These are phyloP conservation scores for Gallinago paraguaiae DNA, from an alignment of 2,113 vertebrate species.

Conservation along the genomic window DNA sequence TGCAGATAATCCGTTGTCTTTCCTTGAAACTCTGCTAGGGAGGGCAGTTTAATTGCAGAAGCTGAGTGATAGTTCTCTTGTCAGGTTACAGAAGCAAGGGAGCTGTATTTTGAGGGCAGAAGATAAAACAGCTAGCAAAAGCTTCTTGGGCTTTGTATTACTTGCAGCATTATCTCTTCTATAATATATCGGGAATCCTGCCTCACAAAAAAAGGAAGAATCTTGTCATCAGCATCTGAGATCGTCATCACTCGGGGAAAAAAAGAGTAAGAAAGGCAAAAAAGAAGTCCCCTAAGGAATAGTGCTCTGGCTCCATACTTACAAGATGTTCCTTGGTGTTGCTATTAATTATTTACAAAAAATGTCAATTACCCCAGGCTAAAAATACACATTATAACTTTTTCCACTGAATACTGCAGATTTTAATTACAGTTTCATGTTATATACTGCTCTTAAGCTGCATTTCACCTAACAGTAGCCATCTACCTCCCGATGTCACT, in stretches of 20 bases:
- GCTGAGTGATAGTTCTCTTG: background rate
- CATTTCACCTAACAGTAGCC: background rate
- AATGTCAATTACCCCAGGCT: background rate
- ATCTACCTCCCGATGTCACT: background rate
- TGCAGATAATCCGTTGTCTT: background rate
- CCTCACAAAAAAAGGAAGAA: background rate
- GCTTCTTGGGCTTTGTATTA: background rate
- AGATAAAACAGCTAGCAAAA: background rate
- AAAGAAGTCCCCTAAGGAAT: background rate
- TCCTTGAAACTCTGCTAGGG: background rate
- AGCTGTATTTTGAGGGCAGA: background rate
- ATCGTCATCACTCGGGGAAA: background rate
- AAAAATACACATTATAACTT: background rate
- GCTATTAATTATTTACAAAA: background rate
- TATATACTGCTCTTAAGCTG: background rate
- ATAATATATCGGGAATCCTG: background rate
- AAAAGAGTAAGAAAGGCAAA: background rate
- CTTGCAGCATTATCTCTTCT: background rate
- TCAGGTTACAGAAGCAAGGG: background rate
- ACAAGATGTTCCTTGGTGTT: background rate
- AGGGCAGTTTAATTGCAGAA: background rate
- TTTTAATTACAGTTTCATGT: background rate
- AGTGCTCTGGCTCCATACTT: background rate
- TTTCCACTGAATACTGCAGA: background rate
- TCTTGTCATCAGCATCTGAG: background rate